Conservation (phyloP, 2,113 vertebrate species). For the Oncorhynchus nerka region DNA sequence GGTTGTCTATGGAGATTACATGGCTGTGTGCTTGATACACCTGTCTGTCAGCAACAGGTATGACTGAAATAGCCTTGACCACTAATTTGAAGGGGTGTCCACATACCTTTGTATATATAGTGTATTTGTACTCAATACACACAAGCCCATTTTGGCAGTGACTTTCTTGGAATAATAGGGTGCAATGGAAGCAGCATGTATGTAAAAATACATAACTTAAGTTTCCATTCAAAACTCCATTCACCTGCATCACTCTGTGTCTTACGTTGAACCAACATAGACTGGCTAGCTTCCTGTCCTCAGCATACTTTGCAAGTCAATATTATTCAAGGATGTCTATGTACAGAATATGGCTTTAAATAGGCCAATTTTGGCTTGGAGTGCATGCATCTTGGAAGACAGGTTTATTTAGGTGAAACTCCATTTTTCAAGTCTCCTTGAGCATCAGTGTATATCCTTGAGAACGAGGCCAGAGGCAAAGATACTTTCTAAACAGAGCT, state of each 20-base stretch:
- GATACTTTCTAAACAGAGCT: constrained; percentile 64
- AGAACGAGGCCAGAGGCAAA: constrained; percentile 71
- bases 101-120: too few relatives aligned
- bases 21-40: too few relatives aligned
- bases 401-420: constrained; percentile 81
- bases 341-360: constrained; percentile 71
- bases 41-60: too few relatives aligned
- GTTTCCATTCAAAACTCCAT: constrained; percentile 33
- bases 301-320: constrained; percentile 71
- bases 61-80: too few relatives aligned
- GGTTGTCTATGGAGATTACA: too few relatives aligned
- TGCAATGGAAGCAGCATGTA: too few relatives aligned
- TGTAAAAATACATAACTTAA: neutral
- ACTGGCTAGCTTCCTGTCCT: constrained; percentile 53
- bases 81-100: too few relatives aligned
- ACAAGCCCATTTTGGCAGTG: too few relatives aligned
- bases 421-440: constrained; percentile 83
- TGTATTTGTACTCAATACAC: too few relatives aligned
- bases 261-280: constrained; percentile 36
- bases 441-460: constrained; percentile 74
- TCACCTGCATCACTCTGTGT: constrained; percentile 53
- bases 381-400: constrained; percentile 80
- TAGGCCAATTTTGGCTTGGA: constrained; percentile 76
- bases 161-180: too few relatives aligned
- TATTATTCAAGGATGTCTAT: constrained; percentile 77